Evolutionary conservation across 2,113 vertebrate species (phyloP).

Genomic region (Leucoraja erinaceus): DNA sequence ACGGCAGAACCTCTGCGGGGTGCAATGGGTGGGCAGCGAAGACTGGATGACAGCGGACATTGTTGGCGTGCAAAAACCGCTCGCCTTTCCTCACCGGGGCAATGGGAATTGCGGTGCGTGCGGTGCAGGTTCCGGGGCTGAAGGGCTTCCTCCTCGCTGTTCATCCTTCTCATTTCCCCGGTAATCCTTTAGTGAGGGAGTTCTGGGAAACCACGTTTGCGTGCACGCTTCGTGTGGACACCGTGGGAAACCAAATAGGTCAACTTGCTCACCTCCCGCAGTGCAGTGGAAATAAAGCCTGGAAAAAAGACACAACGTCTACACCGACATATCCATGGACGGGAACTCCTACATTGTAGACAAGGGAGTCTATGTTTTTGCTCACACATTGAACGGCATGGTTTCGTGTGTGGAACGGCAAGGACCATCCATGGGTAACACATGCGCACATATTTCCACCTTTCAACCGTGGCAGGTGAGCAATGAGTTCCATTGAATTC

Average conservation of each 20-base stretch:
- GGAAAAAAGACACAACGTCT: constrained; percentile 48
- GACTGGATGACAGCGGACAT: constrained; percentile 60
- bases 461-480: constrained; percentile 39
- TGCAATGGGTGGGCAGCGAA: constrained; percentile 65
- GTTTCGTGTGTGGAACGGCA: background rate
- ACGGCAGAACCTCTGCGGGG: constrained; percentile 56
- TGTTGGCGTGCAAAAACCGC: constrained; percentile 47
- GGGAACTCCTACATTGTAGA: constrained; percentile 64
- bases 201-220: constrained; percentile 62
- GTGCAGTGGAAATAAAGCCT: constrained; percentile 57
- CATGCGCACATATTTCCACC: background rate
- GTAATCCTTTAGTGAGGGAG: constrained; percentile 54
- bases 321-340: constrained; percentile 59
- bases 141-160: constrained; percentile 55
- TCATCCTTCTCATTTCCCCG: constrained; percentile 50
- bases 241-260: background rate
- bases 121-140: constrained; percentile 53
- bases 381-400: constrained; percentile 22
- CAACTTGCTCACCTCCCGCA: background rate
- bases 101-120: constrained; percentile 57
- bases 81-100: constrained; percentile 53
- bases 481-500: no score
- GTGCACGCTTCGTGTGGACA: constrained; percentile 49
- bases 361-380: constrained; percentile 8
- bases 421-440: constrained; percentile 19